A percentile compares a stretch with the other conserved stretches of the same genome.
Conservation (phyloP, 2,888 invertebrate genomes). For the Antheraea assamensis region DNA sequence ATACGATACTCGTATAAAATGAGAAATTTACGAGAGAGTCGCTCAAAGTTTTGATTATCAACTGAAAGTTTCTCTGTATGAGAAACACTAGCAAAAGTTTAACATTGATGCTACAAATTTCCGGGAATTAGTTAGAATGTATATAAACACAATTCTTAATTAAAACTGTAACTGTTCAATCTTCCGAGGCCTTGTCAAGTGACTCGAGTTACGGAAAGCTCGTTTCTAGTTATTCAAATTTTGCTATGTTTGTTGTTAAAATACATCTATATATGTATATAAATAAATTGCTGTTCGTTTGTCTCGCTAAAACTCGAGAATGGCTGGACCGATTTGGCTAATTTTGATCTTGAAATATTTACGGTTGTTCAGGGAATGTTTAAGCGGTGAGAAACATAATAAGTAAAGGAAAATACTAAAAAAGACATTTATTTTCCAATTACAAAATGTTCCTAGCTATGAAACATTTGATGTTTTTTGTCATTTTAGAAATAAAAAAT, state of each 20-base stretch:
- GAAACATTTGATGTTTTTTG: too few relatives aligned
- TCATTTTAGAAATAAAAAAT: too few relatives aligned
- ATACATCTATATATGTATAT: too few relatives aligned
- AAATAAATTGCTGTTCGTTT: too few relatives aligned
- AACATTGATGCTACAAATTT: background rate
- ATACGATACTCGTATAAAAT: background rate
- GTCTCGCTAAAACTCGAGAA: too few relatives aligned
- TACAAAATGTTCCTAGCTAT: too few relatives aligned
- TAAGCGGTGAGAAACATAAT: too few relatives aligned
- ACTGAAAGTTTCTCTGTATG: conserved; percentile 10
- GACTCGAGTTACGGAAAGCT: background rate
- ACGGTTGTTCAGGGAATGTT: too few relatives aligned
- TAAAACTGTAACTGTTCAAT: conserved; percentile 14
- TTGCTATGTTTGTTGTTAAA: background rate
- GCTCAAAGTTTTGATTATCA: conserved; percentile 9
- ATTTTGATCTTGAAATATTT: too few relatives aligned
- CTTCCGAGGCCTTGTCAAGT: background rate
- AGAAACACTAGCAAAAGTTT: conserved; percentile 7
- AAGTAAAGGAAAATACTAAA: too few relatives aligned
- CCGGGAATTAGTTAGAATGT: conserved; percentile 7
- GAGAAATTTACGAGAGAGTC: conserved; percentile 10
- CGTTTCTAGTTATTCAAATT: conserved; percentile 1
- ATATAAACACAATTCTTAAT: conserved; percentile 15
- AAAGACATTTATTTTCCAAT: too few relatives aligned
- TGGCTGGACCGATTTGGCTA: too few relatives aligned